Percentiles rank a stretch among this genome's conserved stretches.
phyloP scores from a whole-genome alignment of 1,140 invertebrate genomes.

The Achatina immaculata region DNA sequence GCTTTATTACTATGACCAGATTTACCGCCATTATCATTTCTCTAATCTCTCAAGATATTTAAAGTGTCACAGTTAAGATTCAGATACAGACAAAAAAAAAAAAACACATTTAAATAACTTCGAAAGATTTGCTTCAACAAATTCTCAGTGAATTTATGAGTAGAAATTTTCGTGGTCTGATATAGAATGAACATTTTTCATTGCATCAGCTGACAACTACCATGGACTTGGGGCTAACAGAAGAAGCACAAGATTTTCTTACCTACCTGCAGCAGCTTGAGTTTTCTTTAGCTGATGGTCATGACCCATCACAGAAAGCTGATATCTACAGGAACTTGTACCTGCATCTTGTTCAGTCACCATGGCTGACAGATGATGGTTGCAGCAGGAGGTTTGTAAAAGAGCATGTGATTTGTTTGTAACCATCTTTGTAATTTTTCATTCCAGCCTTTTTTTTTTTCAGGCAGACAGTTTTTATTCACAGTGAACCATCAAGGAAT shows the following conservation, averaged over 20 bases:
- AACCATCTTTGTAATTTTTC: neutral
- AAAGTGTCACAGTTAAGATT: no score
- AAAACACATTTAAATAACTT: no score
- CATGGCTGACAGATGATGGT: neutral
- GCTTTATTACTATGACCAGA: no score
- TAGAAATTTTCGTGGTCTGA: no score
- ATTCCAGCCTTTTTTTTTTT: neutral
- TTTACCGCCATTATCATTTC: no score
- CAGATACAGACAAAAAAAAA: no score
- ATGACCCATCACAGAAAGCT: neutral
- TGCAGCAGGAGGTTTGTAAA: neutral
- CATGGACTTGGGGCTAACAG: neutral
- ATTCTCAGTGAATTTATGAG: no score
- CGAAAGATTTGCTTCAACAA: no score
- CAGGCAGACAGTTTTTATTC: neutral
- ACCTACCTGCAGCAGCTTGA: slow-evolving; percentile 3
- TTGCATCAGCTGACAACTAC: neutral
- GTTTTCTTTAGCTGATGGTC: neutral
- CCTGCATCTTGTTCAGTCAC: neutral
- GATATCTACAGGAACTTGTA: slow-evolving; percentile 9
- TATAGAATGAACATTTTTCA: no score
- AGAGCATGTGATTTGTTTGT: neutral
- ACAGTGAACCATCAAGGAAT: neutral
- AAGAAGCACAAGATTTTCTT: neutral
- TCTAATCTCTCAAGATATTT: no score